Base-by-base conservation (phyloP, 2,888 invertebrate species). In the Schizaphis graminum region DNA sequence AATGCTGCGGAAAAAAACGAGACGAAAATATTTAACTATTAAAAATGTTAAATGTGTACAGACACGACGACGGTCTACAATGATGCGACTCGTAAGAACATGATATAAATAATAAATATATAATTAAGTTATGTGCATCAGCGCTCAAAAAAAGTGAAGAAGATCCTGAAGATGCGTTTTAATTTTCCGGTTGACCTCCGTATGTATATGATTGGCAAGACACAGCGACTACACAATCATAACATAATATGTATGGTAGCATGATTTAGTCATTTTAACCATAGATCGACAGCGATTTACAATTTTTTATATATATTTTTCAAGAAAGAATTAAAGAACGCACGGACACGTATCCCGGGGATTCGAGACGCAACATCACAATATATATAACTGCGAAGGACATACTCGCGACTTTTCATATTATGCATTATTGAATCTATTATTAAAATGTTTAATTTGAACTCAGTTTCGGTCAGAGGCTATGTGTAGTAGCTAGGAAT, bases 1-100 rank as follows among this genome's bases (percentile, higher is more conserved):
- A 99, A 96, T 99, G 99, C 99, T 99, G 97, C 16, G 26, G 24
- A 84, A 87, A 57, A 67, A 67, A 77, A 5, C 21, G 35, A 41
- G n/a, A 41, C 0, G 21, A 21, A 77, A 21, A 77, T 77, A 21
- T 77, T 77, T 35, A 35, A 21, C 21, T 77, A 21, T 77, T 77
- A 0, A 21, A 77, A 35, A 77, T 21, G 35, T 77, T 0, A 35
- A 35, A 77, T 41, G 8, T 77, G 77, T 41, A 77, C 21, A 77
- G 21, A 35, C 35, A 21, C 35, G 8, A 24, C 35, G 1, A 24
- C 21, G 8, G 77, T 77, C 21, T 8, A 2, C 21, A 8, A 77
- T 77, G 21, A 35, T 41, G 21, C 16, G 2, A 35, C 35, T 35
- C 21, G 77, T 21, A 21, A 77, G 21, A 13, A 28, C 13, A 85